phyloP scores from a whole-genome alignment of 2,113 vertebrate species.

The Triplophysa tibetana region DNA sequence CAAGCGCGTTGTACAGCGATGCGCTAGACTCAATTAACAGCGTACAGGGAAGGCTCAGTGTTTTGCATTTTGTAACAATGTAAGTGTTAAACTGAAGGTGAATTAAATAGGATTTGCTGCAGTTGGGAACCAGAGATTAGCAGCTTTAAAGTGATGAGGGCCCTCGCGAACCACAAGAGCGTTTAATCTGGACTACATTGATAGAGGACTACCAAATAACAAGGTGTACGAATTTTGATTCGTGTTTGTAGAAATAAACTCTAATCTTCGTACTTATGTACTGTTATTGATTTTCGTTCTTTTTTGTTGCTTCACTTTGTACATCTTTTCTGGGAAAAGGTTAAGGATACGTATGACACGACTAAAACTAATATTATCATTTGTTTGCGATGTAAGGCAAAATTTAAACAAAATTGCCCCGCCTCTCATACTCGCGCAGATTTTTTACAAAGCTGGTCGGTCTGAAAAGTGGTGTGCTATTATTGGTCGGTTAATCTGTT shows the following conservation, averaged over 20 bases:
- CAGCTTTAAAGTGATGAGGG: slow-evolving; percentile 71
- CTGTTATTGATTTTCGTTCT: background rate
- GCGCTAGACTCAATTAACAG: slow-evolving; percentile 77
- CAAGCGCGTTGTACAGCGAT: slow-evolving; percentile 61
- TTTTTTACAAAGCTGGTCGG: too few species aligned
- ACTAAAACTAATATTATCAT: too few species aligned
- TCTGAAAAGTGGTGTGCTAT: too few species aligned
- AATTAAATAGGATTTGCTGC: slow-evolving; percentile 81
- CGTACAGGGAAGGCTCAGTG: slow-evolving; percentile 69
- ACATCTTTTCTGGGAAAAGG: too few species aligned
- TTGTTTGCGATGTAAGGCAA: too few species aligned
- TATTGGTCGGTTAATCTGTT: too few species aligned
- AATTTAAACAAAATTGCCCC: too few species aligned
- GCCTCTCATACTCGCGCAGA: too few species aligned
- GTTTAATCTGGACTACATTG: slow-evolving; percentile 76
- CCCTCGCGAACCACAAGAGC: slow-evolving; percentile 65
- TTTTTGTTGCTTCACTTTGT: background rate
- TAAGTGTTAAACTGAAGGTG: slow-evolving; percentile 77
- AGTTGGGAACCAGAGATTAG: slow-evolving; percentile 79
- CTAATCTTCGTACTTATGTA: background rate
- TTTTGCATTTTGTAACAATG: slow-evolving; percentile 79
- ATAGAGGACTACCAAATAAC: background rate
- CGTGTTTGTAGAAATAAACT: slow-evolving; percentile 1
- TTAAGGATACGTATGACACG: too few species aligned
- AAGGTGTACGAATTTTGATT: too few species aligned